Evolutionary conservation across 2,888 invertebrate genomes (phyloP), one percentile per base, ranked within the genome.

Genomic region (Drosophila birchii): DNA sequence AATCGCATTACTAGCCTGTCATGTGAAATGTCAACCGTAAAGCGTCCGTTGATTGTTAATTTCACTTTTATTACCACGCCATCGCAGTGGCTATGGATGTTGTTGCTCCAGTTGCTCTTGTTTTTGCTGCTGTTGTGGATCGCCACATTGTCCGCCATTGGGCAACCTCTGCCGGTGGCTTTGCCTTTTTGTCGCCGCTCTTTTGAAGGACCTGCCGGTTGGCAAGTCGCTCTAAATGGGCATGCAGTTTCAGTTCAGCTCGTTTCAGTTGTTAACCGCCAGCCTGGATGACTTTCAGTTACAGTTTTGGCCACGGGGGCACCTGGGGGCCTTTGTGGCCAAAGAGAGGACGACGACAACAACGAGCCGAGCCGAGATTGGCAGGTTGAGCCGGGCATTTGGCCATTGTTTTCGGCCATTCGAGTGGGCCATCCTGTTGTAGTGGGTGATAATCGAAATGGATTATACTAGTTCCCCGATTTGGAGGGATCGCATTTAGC

Each of bases 1-100:
- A 87, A 90, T 91, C 91, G 88, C 88, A 88, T 91, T 91, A 89
- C 90, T 79, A 88, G 88, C 88, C 90, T 91, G 90, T 90, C 90
- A 90, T 87, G 90, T 88, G 90, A 88, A 90, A 88, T 90, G 89
- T 90, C 90, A 90, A 90, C 89, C 87, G 89, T 89, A 84, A 86
- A 90, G 84, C 89, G 89, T 81, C 86, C 81, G 89, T 80, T 90
- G 90, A 90, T 90, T 90, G 90, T 90, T 90, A 87, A 86, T 88
- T 90, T 90, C 88, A 88, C 87, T 85, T 90, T 90, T 87, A 85
- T 85, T 75, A 82, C 75, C 71, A 68, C 75, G 79, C 47, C 78
- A 59, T 68, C 55, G 55, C 55, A 58, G 57, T 51, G 59, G 59
- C 39, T 61, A 41, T 56, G 60, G 47, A 51, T 67, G 68, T 26